Evolutionary conservation across 2,113 vertebrate species (phyloP).

Genomic region (Atherinomorus stipes): DNA sequence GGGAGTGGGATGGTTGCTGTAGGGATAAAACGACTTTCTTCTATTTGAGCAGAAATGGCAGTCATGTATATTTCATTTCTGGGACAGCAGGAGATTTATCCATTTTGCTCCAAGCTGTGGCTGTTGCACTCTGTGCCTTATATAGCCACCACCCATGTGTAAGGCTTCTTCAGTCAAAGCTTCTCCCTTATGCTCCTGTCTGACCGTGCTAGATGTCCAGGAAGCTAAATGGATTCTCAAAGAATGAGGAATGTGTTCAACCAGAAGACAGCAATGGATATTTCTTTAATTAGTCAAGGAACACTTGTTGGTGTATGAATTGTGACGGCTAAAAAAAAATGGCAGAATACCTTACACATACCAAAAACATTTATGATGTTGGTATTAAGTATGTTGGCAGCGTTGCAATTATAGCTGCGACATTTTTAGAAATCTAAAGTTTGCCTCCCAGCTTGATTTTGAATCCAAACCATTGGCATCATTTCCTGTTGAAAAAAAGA

Average conservation of each 20-base stretch:
- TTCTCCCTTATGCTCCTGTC: not conserved
- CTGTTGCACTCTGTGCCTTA: slow-evolving; percentile 49
- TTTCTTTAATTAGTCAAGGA: slow-evolving; percentile 4
- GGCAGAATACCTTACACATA: too few relatives aligned
- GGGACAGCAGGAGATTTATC: slow-evolving; percentile 55
- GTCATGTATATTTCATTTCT: slow-evolving; percentile 73
- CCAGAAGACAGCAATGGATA: not conserved
- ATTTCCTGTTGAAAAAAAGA: too few relatives aligned
- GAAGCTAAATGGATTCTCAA: too few relatives aligned
- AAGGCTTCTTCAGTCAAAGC: slow-evolving; percentile 6
- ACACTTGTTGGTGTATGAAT: not conserved
- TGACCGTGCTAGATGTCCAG: not conserved
- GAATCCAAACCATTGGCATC: not conserved
- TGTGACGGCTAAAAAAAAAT: not conserved
- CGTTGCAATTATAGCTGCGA: too few relatives aligned
- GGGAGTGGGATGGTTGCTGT: slow-evolving; percentile 30
- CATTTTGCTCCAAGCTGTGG: slow-evolving; percentile 52
- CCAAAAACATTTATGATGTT: not conserved
- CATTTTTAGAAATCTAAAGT: not conserved
- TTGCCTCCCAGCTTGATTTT: not conserved
- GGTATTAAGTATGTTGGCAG: not conserved
- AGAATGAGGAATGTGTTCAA: not conserved
- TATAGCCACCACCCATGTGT: slow-evolving; percentile 40
- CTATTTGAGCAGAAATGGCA: slow-evolving; percentile 48
- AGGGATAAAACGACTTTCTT: slow-evolving; percentile 43